Conservation (phyloP, 2,888 invertebrate genomes). For the Hypena proboscidalis region DNA sequence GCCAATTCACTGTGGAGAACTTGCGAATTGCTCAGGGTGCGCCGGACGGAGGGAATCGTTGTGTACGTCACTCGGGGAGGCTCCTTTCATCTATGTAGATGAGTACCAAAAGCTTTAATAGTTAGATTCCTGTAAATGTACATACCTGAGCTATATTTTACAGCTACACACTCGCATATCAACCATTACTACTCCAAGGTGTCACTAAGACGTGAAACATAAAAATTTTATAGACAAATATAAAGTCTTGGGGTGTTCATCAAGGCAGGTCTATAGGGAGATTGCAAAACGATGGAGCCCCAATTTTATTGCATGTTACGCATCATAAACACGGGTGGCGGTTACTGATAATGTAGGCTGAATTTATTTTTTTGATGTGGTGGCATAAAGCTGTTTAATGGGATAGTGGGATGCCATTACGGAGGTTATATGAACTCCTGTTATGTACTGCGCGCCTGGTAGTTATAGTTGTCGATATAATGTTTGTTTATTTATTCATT, state of each 20-base stretch:
- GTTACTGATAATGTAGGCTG: slow-evolving; percentile 69
- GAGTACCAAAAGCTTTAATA: too few species aligned
- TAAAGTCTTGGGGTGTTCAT: slow-evolving; percentile 78
- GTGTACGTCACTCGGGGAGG: too few species aligned
- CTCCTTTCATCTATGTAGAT: too few species aligned
- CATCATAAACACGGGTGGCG: slow-evolving; percentile 76
- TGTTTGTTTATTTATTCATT: too few species aligned
- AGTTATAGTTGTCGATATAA: too few species aligned
- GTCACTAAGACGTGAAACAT: slow-evolving; percentile 69
- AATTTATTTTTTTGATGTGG: slow-evolving; percentile 66
- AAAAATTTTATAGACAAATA: slow-evolving; percentile 77
- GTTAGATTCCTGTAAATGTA: neutral
- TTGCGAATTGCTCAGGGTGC: too few species aligned
- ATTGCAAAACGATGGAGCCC: slow-evolving; percentile 78
- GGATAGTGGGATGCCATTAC: slow-evolving; percentile 49
- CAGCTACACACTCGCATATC: slow-evolving; percentile 11
- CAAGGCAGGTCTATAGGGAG: slow-evolving; percentile 66
- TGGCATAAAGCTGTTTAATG: slow-evolving; percentile 70
- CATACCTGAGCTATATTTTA: slow-evolving; percentile 20
- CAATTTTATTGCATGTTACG: slow-evolving; percentile 83
- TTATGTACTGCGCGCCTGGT: slow-evolving; percentile 6
- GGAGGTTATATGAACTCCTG: slow-evolving; percentile 7
- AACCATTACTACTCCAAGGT: slow-evolving; percentile 30
- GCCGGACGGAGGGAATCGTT: too few species aligned
- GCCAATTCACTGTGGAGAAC: too few species aligned